Evolutionary conservation across 2,797 vertebrate genomes (phyloP), one percentile per base, ranked within the genome.

Genomic region (Gila robusta): DNA sequence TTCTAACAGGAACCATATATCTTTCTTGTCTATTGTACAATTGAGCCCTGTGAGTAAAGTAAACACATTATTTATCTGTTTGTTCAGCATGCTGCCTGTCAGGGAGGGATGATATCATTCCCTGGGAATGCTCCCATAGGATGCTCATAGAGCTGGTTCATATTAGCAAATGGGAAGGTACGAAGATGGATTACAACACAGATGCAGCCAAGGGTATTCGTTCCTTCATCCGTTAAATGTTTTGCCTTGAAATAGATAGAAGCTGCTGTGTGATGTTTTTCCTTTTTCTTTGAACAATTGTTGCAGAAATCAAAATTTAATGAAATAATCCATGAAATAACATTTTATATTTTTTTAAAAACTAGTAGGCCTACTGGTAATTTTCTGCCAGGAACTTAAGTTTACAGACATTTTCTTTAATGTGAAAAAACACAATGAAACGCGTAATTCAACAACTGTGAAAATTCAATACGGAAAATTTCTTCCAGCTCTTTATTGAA

Each of bases 61-160:
- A 86, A 72, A 70, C 37, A 86, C 84, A 39, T 87, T 76, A 86
- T 84, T 88, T 86, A 91, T 91, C 93, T 93, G 90, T 93, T 91
- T 92, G 91, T 91, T 87, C 91, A 90, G 86, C 62, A 88, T 88
- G 39, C 79, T 88, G 81, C 90, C 88, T 41, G 54, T 73, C 81
- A 76, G 70, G 79, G 86, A 66, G 44, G 49, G 70, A 86, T 94
- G 93, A 95, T 89, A 91, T 94, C 92, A 94, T 79, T 69, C 72
- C 26, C 69, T 86, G 90, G 85, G 91, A 94, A 94, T 92, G 91
- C 90, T 91, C 91, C 90, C 87, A 85, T 64, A 84, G 79, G 86
- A 41, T 4, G 64, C 88, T 70, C 86, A 70, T 91, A 87, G 91
- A 91, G 88, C 91, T 94, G 93, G 89, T 93, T 91, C 91, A 81